Percentiles rank a stretch among this genome's conserved stretches.
These are phyloP conservation scores for Micromesistius poutassou DNA, from an alignment of 2,797 vertebrate species.

Conservation along the genomic window DNA sequence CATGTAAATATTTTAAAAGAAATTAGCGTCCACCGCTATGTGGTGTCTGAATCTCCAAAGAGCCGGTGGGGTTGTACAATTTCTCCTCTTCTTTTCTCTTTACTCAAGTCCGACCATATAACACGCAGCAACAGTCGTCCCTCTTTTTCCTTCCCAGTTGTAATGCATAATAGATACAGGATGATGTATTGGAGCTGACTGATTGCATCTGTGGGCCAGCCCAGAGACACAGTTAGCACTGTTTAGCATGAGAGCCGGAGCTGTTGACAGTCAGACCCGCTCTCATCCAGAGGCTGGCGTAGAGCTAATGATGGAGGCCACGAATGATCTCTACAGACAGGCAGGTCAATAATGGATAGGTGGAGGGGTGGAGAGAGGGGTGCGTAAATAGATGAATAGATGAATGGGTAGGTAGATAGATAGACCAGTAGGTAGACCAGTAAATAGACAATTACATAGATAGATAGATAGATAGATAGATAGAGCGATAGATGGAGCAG, in stretches of 20 bases:
- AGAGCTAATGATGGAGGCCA: not conserved
- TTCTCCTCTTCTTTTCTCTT: not conserved
- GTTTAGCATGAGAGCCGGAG: not conserved
- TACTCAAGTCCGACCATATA: not conserved
- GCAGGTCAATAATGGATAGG: too few relatives aligned
- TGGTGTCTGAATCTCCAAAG: not conserved
- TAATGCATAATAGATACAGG: not conserved
- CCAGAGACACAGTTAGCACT: not conserved
- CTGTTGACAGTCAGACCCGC: not conserved
- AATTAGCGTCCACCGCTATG: not conserved
- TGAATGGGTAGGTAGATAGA: not conserved
- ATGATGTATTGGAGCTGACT: constrained; percentile 1
- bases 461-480: too few relatives aligned
- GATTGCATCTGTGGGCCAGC: not conserved
- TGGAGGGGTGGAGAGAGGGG: too few relatives aligned
- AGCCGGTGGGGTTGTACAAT: not conserved
- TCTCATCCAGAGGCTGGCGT: not conserved
- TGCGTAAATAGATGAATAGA: not conserved
- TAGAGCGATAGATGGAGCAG: too few relatives aligned
- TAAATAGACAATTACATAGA: too few relatives aligned
- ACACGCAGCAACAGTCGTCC: not conserved
- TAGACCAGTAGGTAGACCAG: too few relatives aligned
- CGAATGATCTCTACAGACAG: not conserved
- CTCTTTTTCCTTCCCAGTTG: not conserved
- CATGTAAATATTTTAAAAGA: not conserved